A percentile compares a stretch with the other conserved stretches of the same genome.
Conservation (phyloP, 2,797 vertebrate genomes). For the Xiphophorus birchmanni region DNA sequence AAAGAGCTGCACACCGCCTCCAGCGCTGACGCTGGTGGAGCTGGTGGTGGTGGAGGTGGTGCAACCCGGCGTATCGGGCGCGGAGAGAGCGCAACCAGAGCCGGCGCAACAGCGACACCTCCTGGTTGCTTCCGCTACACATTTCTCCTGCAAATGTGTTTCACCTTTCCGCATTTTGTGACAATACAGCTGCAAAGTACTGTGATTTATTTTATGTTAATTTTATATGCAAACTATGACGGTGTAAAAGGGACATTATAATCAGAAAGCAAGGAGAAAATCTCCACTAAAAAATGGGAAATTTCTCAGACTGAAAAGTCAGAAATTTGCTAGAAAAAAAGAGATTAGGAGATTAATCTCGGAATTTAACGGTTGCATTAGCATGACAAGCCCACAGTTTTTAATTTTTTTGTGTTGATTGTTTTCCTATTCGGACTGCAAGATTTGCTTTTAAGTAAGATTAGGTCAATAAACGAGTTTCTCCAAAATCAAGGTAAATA, state of each 20-base stretch:
- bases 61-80: not conserved
- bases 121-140: not conserved
- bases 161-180: too few relatives aligned
- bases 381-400: too few relatives aligned
- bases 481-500: too few relatives aligned
- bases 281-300: not conserved
- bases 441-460: too few relatives aligned
- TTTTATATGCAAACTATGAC: not conserved
- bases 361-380: too few relatives aligned
- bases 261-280: not conserved
- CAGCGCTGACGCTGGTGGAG: constrained; percentile 18
- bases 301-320: too few relatives aligned
- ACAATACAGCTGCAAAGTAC: too few relatives aligned
- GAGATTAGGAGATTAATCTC: too few relatives aligned
- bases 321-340: not conserved
- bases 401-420: too few relatives aligned
- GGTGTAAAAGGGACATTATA: not conserved
- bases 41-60: not conserved
- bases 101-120: constrained; percentile 23
- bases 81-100: not conserved
- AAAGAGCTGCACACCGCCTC: constrained; percentile 64
- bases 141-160: not conserved
- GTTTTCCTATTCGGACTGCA: too few relatives aligned
- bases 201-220: not conserved
- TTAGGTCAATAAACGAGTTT: too few relatives aligned